Base-by-base conservation (phyloP, 1,140 invertebrate species). In the Trachelipus rathkii region DNA sequence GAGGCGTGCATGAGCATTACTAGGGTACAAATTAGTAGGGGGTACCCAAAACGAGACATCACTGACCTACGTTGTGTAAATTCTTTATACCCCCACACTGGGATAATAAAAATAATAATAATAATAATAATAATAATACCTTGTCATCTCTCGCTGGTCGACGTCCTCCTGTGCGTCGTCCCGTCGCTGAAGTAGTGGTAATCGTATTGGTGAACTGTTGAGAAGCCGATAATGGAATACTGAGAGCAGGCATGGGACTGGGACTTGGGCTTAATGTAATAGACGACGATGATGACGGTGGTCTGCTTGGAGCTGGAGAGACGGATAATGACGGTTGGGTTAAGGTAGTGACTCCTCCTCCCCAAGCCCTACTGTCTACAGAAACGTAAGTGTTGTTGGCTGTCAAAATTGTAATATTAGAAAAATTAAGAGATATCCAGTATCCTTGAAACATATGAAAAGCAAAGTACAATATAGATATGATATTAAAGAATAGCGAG, bases 111-210 rank as follows among this genome's bases (percentile, higher is more conserved):
- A n/a, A n/a, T n/a, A n/a, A n/a, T n/a, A n/a, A n/a, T n/a, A n/a
- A n/a, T n/a, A n/a, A n/a, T n/a, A n/a, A n/a, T n/a, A n/a, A n/a
- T n/a, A n/a, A n/a, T n/a, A n/a, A 82, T 73, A 87, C 84, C 81
- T 83, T 85, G 44, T 84, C 84, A 78, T 85, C 88, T 82, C 91
- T 91, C 24, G 87, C 89, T 8, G 93, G 93, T 79, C 92, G 85
- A 10, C 92, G 86, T 70, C 92, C 92, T 60, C 92, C 92, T 87
- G 91, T 90, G 82, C 92, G 92, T 73, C 90, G 88, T 60, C 89
- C 87, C 9, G 78, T 72, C 10, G 76, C 74, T 44, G 87, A 44
- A 23, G 21, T 46, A 0, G 71, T 86, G 44, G 86, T 85, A 44
- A 84, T 53, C 73, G 82, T 75, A 85, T 33, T 83, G 71, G n/a